These are phyloP conservation scores for Antheraea assamensis DNA, from an alignment of 2,888 invertebrate genomes.

Conservation along the genomic window DNA sequence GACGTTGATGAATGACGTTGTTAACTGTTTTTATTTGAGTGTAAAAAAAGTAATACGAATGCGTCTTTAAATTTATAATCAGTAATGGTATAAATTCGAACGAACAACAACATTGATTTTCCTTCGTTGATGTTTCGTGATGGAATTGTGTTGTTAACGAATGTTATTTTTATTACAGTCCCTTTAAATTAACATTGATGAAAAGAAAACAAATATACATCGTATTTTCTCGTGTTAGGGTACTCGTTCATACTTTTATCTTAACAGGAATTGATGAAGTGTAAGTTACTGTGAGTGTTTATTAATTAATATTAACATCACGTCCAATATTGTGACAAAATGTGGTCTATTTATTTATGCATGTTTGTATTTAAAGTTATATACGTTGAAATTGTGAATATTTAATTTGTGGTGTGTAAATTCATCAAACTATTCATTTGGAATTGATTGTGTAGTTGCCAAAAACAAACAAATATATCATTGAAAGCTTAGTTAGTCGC, in stretches of 20 bases:
- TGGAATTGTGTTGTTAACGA: not conserved
- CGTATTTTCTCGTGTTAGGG: constrained; percentile 26
- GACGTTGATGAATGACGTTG: too few relatives aligned
- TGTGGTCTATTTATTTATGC: constrained; percentile 49
- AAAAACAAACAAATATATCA: not conserved
- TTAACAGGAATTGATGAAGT: constrained; percentile 78
- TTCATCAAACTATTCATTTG: not conserved
- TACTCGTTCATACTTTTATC: constrained; percentile 76
- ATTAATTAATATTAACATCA: constrained; percentile 54
- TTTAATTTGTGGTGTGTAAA: not conserved
- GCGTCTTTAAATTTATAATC: not conserved
- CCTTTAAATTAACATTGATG: not conserved
- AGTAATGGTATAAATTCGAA: not conserved
- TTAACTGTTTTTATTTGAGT: not conserved
- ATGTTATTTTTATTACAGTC: not conserved
- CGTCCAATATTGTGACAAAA: constrained; percentile 80
- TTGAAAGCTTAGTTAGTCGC: too few relatives aligned
- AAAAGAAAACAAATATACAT: not conserved
- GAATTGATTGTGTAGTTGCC: not conserved
- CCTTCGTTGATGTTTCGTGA: not conserved
- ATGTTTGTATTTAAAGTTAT: constrained; percentile 7
- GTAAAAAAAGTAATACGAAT: not conserved
- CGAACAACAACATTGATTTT: not conserved
- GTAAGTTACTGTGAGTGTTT: constrained; percentile 61
- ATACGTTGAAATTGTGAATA: not conserved